Percentiles rank a stretch among this genome's conserved stretches.
phyloP scores from a whole-genome alignment of 37 sponge, comb jelly and placozoan genomes.

The Diacarnus erythraeanus region DNA sequence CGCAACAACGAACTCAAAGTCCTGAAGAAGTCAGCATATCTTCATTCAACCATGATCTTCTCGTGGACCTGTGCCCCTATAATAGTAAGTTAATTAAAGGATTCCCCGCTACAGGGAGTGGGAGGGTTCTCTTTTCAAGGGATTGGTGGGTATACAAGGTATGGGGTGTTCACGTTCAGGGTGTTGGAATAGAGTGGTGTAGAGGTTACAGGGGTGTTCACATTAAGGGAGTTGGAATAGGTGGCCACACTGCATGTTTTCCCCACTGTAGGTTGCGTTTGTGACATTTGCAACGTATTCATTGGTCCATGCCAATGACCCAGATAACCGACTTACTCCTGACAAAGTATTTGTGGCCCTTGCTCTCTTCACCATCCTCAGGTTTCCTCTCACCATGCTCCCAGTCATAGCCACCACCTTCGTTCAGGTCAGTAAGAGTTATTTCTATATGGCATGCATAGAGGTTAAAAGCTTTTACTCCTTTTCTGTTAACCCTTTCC shows the following conservation, averaged over 20 bases:
- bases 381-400: constrained; percentile 94
- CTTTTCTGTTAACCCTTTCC: not conserved
- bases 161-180: too few species aligned
- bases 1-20: constrained; percentile 76
- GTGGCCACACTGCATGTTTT: too few species aligned
- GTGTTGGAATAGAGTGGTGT: too few species aligned
- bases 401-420: constrained; percentile 78
- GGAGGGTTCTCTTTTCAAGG: too few species aligned
- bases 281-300: constrained; percentile 90
- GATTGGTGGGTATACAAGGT: too few species aligned
- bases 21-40: constrained; percentile 62
- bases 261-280: constrained; percentile 75
- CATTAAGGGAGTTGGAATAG: too few species aligned
- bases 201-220: too few species aligned
- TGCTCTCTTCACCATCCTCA: constrained; percentile 94
- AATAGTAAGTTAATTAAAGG: constrained; percentile 53
- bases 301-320: constrained; percentile 34
- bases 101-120: too few species aligned
- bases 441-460: not conserved
- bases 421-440: constrained; percentile 53
- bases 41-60: constrained; percentile 71
- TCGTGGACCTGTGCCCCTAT: constrained; percentile 93
- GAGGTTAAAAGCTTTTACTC: not conserved
- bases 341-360: constrained; percentile 94
- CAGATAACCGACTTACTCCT: constrained; percentile 62